Evolutionary conservation across 2,113 vertebrate genomes (phyloP), one percentile per base, ranked within the genome.

Genomic region (Eulacestoma nigropectus): DNA sequence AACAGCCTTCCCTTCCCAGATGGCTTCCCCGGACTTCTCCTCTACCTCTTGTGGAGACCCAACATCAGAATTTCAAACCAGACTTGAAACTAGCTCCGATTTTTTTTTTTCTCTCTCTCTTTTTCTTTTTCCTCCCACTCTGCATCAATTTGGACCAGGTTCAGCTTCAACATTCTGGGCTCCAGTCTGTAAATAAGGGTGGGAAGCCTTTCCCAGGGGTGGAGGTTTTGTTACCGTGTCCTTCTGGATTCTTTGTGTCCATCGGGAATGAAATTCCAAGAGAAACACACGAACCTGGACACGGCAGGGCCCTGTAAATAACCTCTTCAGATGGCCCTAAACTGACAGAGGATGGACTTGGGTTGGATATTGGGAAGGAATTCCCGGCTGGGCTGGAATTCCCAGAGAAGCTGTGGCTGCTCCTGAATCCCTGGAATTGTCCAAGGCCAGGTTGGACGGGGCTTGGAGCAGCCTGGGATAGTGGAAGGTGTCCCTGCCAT

Each of bases 1-100:
- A 73, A 13, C 42, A 44, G 44, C 13, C 21, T 37, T 14, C 29
- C 5, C 70, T 1, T 13, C 82, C 6, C 68, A 27, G 8, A 19
- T 7, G 74, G 33, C 35, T 69, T 9, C 42, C 49, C 68, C 23
- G 44, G 39, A 13, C 67, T 65, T 19, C 46, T 77, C 53, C 68
- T 49, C 84, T 4, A 2, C 53, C 59, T 41, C 53, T 1, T 1
- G 1, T 0, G 4, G 22, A 39, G n/a, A 49, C 26, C 17, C 22
- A 69, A 30, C 35, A 7, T 0, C 9, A 57, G 12, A 46, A 77
- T 76, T 64, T 44, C 29, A 10, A 73, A 8, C 5, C 0, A 53
- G 25, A 35, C 5, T 9, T 22, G 13, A 44, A 87, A 47, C 16
- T 1, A 4, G 6, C 20, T 65, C 3, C 1, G 19, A 7, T 18